phyloP scores from a whole-genome alignment of 2,797 vertebrate species.

The Sciurus carolinensis region DNA sequence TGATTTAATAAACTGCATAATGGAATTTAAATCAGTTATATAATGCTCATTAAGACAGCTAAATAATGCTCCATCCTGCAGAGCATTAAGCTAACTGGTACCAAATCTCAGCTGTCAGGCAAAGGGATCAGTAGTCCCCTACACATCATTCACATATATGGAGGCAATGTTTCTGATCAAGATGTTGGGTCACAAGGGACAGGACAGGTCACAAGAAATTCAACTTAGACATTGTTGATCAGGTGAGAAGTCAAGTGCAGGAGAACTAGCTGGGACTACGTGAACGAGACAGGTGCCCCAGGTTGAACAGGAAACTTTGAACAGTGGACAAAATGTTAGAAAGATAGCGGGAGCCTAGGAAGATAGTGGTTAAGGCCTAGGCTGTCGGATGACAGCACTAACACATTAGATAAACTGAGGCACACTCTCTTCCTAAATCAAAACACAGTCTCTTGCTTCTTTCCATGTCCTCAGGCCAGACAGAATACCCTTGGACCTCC shows the following conservation, averaged over 20 bases:
- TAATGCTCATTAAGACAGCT: conserved; percentile 38
- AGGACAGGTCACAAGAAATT: not conserved
- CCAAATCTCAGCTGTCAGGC: conserved; percentile 14
- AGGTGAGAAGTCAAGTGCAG: not conserved
- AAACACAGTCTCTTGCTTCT: not conserved
- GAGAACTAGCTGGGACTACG: not conserved
- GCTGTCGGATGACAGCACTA: not conserved
- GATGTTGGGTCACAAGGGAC: not conserved
- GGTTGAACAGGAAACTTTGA: not conserved
- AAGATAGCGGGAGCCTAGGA: not conserved
- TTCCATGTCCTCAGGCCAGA: not conserved
- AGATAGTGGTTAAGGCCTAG: too few species aligned
- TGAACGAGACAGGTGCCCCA: not conserved
- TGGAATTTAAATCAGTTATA: conserved; percentile 52
- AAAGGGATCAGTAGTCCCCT: not conserved
- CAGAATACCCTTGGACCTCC: not conserved
- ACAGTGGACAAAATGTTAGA: not conserved
- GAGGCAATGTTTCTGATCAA: not conserved
- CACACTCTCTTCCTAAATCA: not conserved
- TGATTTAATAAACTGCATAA: conserved; percentile 65
- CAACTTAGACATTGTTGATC: not conserved
- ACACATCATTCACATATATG: not conserved
- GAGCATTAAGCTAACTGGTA: not conserved
- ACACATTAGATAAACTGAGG: not conserved
- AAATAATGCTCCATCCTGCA: not conserved